phyloP scores from a whole-genome alignment of 2,888 invertebrate species.

The Salpingus planirostris region DNA sequence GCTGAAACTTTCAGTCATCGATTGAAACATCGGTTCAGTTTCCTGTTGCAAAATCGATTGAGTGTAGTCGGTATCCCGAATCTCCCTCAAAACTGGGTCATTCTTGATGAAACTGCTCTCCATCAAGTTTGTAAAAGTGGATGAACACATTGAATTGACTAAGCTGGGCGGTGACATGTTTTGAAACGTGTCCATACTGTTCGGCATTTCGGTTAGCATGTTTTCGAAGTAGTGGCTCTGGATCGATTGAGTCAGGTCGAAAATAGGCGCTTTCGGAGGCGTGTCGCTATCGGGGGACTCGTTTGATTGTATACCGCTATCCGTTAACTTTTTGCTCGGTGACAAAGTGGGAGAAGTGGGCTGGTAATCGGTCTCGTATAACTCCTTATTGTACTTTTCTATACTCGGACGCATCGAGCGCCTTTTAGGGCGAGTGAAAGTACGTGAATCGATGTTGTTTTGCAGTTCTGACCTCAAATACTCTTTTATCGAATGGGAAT shows the following conservation, averaged over 20 bases:
- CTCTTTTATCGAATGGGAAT: too few relatives aligned
- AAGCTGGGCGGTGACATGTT: constrained; percentile 51
- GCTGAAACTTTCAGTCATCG: constrained; percentile 34
- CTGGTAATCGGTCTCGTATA: constrained; percentile 5
- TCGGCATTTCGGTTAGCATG: constrained; percentile 33
- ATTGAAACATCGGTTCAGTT: constrained; percentile 34
- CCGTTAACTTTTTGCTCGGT: constrained; percentile 5
- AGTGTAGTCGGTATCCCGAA: constrained; percentile 37
- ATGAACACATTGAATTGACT: constrained; percentile 47
- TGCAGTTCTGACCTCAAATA: constrained; percentile 18
- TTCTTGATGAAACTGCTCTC: constrained; percentile 40
- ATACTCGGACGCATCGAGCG: constrained; percentile 51
- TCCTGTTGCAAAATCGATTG: constrained; percentile 32
- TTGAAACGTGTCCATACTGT: constrained; percentile 45
- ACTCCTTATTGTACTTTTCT: constrained; percentile 38
- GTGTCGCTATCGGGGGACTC: constrained; percentile 7
- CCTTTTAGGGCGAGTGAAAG: constrained; percentile 61
- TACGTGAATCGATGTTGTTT: constrained; percentile 57
- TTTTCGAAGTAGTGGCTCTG: constrained; percentile 36
- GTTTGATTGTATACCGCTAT: constrained; percentile 10
- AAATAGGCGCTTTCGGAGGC: constrained; percentile 27
- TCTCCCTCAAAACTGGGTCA: constrained; percentile 38
- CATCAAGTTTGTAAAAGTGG: constrained; percentile 41
- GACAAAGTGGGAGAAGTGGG: neutral
- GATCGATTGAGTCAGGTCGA: constrained; percentile 35